A percentile compares a stretch with the other conserved stretches of the same genome.
These are phyloP conservation scores for Drosophila paramelanica DNA, from an alignment of 2,888 invertebrate genomes.

Conservation along the genomic window DNA sequence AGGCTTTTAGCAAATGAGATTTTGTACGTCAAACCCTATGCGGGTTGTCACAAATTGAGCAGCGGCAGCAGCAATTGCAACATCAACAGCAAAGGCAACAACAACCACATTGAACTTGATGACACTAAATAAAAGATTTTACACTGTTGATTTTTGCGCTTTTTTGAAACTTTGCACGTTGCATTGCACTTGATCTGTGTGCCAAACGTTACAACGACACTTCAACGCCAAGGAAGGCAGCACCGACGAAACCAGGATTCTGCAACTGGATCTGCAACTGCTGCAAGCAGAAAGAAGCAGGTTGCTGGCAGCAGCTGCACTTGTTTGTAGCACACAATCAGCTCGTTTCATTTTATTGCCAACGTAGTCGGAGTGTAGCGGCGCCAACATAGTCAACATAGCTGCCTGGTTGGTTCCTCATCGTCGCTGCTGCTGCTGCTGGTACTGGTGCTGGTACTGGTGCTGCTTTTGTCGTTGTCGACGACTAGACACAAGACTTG, in stretches of 20 bases:
- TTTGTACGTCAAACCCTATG: slow-evolving; percentile 49
- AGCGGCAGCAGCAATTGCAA: slow-evolving; percentile 15
- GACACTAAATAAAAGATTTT: slow-evolving; percentile 81
- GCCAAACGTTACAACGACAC: slow-evolving; percentile 80
- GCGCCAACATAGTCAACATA: slow-evolving; percentile 23
- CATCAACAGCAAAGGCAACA: slow-evolving; percentile 17
- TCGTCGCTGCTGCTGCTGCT: background rate
- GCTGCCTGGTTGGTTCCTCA: slow-evolving; percentile 9
- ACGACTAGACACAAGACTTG: slow-evolving; percentile 79
- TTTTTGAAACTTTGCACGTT: slow-evolving; percentile 77
- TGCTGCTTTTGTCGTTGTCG: slow-evolving; percentile 35
- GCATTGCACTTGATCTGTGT: slow-evolving; percentile 81
- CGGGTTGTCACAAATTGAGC: slow-evolving; percentile 63
- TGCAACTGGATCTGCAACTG: slow-evolving; percentile 14
- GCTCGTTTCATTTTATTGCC: slow-evolving; percentile 80
- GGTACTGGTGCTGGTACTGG: slow-evolving; percentile 14
- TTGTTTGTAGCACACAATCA: slow-evolving; percentile 78
- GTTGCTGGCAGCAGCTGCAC: slow-evolving; percentile 55
- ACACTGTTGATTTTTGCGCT: slow-evolving; percentile 80
- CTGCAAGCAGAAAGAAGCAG: slow-evolving; percentile 5
- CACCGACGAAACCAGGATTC: background rate
- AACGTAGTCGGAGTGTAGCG: slow-evolving; percentile 62
- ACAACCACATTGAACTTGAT: slow-evolving; percentile 65
- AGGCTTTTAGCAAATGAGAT: slow-evolving; percentile 65
- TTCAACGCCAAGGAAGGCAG: slow-evolving; percentile 44